Percentiles rank a stretch among this genome's conserved stretches.
Evolutionary conservation across 2,888 invertebrate genomes (phyloP).

Genomic region (Mimas tiliae): DNA sequence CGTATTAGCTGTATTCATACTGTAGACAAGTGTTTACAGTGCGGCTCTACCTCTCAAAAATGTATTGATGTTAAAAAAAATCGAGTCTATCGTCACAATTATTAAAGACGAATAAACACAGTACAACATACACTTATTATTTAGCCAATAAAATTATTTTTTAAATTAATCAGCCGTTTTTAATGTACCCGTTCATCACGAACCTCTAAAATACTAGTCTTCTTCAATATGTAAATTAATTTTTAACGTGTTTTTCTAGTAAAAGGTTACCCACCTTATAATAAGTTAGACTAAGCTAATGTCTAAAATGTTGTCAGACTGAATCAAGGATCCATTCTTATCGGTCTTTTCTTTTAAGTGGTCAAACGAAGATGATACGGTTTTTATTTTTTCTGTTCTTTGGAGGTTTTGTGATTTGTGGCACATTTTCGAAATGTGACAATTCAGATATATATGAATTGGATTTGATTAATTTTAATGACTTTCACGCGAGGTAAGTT

Average conservation of each 20-base stretch:
- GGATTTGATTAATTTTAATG: slow-evolving; percentile 84
- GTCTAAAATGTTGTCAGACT: neutral
- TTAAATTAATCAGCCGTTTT: too few species aligned
- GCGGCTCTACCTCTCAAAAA: too few species aligned
- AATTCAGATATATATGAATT: slow-evolving; percentile 42
- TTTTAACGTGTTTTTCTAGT: neutral
- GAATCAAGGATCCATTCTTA: neutral
- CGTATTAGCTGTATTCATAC: too few species aligned
- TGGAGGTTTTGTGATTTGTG: neutral
- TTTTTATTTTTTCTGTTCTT: neutral
- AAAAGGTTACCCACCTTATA: neutral
- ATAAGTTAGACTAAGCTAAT: neutral
- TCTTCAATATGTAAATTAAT: neutral
- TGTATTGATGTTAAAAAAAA: too few species aligned
- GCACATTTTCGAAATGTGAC: neutral
- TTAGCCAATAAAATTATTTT: too few species aligned
- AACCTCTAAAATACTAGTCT: neutral
- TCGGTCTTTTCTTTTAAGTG: neutral
- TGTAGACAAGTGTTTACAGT: too few species aligned
- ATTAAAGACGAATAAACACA: too few species aligned
- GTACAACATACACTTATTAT: too few species aligned
- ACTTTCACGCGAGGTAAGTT: slow-evolving; percentile 84
- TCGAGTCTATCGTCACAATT: too few species aligned
- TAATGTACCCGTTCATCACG: neutral
- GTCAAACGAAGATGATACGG: neutral